Evolutionary conservation across 37 sponge, comb jelly and placozoan species (phyloP), one percentile per base, ranked within the genome.

Genomic region (Halisarca cf. caerulea): DNA sequence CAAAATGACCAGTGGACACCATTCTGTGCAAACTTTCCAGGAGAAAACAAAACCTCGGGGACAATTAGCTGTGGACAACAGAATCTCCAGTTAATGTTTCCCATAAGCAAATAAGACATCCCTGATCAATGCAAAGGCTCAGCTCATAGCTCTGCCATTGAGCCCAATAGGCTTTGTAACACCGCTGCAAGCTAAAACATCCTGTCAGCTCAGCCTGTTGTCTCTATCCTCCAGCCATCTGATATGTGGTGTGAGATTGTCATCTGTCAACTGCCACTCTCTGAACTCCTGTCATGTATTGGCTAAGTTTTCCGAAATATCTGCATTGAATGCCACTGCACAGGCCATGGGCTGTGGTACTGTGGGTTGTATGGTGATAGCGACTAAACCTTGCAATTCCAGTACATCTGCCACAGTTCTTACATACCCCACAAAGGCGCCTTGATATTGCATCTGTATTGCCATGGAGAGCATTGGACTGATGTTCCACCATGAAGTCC

Each of bases 361-460:
- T 18, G 11, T 17, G 11, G 11, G 57, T 54, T 54, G 15, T 54
- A 17, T n/a, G n/a, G n/a, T n/a, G n/a, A n/a, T n/a, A n/a, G 17
- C 17, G 57, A 17, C 17, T 11, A 18, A 54, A 17, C 57, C 17
- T 17, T 54, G 11, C 57, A 11, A 17, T 54, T 11, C 15, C 11
- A 17, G 11, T 17, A 11, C 57, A 18, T 54, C 57, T 54, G 57
- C 17, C 17, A 17, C 57, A 54, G 17, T 54, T 11, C 57, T 54
- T 54, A 17, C 57, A 54, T 17, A 18, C 57, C 11, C 11, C 11
- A 17, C 57, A 54, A 17, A 17, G 57, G 57, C 57, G 59, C 14
- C 80, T 47, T 14, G 80, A 79, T 17, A 79, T 24, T n/a, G 58
- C 58, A 79, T 79, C 80, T 54, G 80, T 34, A 25, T 79, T 79